phyloP scores from a whole-genome alignment of 1,140 invertebrate genomes.

The Drosophila lowei region DNA sequence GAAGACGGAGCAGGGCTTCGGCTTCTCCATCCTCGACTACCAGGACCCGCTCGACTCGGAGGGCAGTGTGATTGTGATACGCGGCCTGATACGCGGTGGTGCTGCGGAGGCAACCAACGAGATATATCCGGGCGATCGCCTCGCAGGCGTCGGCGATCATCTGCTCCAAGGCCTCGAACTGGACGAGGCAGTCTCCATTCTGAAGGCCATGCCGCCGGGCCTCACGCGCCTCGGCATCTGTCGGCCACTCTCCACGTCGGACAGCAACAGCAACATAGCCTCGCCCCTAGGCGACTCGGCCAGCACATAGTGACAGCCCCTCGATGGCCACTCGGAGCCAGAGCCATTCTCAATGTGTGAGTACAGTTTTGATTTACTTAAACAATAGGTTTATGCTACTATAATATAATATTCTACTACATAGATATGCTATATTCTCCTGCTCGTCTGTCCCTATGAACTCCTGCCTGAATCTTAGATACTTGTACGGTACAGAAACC shows the following conservation, averaged over 20 bases:
- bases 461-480: too few relatives aligned
- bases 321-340: conserved; percentile 29
- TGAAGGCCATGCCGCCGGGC: conserved; percentile 93
- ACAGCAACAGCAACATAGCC: conserved; percentile 84
- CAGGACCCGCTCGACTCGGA: conserved; percentile 94
- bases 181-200: conserved; percentile 94
- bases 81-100: conserved; percentile 95
- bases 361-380: conserved; percentile 33
- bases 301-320: conserved; percentile 75
- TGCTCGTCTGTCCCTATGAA: too few relatives aligned
- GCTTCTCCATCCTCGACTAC: conserved; percentile 98
- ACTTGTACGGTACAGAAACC: too few relatives aligned
- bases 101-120: conserved; percentile 94
- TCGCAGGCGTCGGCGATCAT: conserved; percentile 94
- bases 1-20: conserved; percentile 95
- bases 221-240: conserved; percentile 92
- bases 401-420: too few relatives aligned
- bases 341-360: conserved; percentile 51
- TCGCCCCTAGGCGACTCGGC: conserved; percentile 75
- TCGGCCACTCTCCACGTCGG: conserved; percentile 88
- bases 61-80: conserved; percentile 96
- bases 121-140: conserved; percentile 95
- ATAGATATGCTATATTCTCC: too few relatives aligned
- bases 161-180: conserved; percentile 94
- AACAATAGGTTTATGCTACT: background rate